These are phyloP conservation scores for Spodoptera exigua DNA, from an alignment of 2,888 invertebrate genomes.

Conservation along the genomic window DNA sequence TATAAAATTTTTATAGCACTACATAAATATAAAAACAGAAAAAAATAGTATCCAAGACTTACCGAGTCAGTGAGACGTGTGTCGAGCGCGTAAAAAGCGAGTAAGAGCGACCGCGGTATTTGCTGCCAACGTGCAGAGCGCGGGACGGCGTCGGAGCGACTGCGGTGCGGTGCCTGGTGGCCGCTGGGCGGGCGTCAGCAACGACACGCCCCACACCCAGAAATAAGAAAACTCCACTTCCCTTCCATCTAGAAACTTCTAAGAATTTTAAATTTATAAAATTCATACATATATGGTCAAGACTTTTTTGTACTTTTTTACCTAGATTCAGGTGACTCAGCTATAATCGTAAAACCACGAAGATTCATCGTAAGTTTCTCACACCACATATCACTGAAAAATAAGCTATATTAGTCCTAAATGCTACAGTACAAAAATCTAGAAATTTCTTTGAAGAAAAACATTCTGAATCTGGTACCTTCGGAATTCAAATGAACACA, in stretches of 20 bases:
- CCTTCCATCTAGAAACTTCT: constrained; percentile 46
- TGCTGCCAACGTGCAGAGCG: constrained; percentile 52
- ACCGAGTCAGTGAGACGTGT: constrained; percentile 38
- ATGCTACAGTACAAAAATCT: too few species aligned
- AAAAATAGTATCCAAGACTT: constrained; percentile 34
- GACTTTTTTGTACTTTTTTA: not conserved
- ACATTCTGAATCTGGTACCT: too few species aligned
- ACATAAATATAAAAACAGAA: not conserved
- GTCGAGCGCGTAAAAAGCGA: constrained; percentile 33
- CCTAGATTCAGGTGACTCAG: too few species aligned
- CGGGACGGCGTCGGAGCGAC: constrained; percentile 65
- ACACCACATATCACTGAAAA: too few species aligned
- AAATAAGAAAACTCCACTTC: constrained; percentile 42
- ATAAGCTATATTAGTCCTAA: too few species aligned
- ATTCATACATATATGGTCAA: constrained; percentile 11
- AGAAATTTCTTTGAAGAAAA: too few species aligned
- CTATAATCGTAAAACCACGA: too few species aligned
- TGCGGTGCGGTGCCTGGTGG: constrained; percentile 67
- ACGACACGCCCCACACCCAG: constrained; percentile 77
- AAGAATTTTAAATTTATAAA: constrained; percentile 36
- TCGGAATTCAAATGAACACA: too few species aligned
- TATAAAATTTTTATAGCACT: too few species aligned
- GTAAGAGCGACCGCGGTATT: constrained; percentile 4
- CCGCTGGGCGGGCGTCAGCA: constrained; percentile 76
- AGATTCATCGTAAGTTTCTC: too few species aligned